Conservation (phyloP, 1,140 invertebrate genomes). For the Drosophila sp. region DNA sequence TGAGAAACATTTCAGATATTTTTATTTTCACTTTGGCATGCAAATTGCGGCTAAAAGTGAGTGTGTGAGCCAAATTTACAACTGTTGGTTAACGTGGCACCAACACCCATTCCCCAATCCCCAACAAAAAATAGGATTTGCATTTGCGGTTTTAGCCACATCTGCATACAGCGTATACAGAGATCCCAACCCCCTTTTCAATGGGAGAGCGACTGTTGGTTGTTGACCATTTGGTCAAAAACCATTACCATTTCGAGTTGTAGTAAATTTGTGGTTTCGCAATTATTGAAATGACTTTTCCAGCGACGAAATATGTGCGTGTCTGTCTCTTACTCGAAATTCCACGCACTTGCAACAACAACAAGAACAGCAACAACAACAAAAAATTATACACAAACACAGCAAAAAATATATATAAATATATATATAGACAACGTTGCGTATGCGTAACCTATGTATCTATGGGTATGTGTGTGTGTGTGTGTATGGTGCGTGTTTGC, state of each 20-base stretch:
- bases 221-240: constrained; percentile 38
- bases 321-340: constrained; percentile 59
- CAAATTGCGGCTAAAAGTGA: constrained; percentile 55
- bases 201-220: neutral
- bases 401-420: constrained; percentile 8
- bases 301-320: constrained; percentile 53
- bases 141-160: constrained; percentile 65
- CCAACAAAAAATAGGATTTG: constrained; percentile 53
- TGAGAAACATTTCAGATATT: constrained; percentile 81
- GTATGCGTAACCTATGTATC: constrained; percentile 54
- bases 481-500: constrained; percentile 26
- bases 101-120: neutral
- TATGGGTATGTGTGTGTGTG: constrained; percentile 20
- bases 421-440: constrained; percentile 39
- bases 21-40: constrained; percentile 76
- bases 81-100: constrained; percentile 37
- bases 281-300: constrained; percentile 83
- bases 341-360: constrained; percentile 41
- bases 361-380: constrained; percentile 4
- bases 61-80: constrained; percentile 59
- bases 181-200: too few relatives aligned
- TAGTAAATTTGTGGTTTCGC: constrained; percentile 83
- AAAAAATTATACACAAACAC: constrained; percentile 32
- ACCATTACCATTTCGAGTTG: constrained; percentile 71
- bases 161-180: constrained; percentile 26